A percentile compares a stretch with the other conserved stretches of the same genome.
Conservation (phyloP, 1,140 invertebrate species). For the Lucilia cuprina region DNA sequence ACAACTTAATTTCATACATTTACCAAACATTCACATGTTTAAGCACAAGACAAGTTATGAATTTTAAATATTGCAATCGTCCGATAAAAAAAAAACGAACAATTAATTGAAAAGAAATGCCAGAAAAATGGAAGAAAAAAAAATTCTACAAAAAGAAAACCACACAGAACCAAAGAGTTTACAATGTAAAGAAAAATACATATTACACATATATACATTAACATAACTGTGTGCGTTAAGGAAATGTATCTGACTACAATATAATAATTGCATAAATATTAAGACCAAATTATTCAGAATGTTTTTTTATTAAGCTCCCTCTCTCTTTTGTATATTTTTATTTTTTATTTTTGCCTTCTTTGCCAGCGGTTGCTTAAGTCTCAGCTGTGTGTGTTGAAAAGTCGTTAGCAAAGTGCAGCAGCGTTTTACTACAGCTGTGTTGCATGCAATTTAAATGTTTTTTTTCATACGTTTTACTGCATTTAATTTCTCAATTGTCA, state of each 20-base stretch:
- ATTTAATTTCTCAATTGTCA: conserved; percentile 18
- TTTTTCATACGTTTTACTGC: not conserved
- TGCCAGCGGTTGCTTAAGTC: not conserved
- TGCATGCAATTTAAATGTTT: not conserved
- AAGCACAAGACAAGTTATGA: not conserved
- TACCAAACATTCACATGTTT: not conserved
- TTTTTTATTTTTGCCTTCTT: not conserved
- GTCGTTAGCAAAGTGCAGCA: not conserved
- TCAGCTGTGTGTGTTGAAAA: not conserved
- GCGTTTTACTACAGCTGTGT: not conserved
- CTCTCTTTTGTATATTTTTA: not conserved
- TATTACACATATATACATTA: not conserved
- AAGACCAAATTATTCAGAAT: not conserved
- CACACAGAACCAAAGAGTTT: not conserved
- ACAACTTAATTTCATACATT: not conserved
- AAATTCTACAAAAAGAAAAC: not conserved
- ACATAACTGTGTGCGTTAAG: not conserved
- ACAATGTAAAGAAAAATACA: not conserved
- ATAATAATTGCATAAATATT: conserved; percentile 13
- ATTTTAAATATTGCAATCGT: not conserved
- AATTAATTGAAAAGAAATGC: conserved; percentile 13
- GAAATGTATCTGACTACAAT: not conserved
- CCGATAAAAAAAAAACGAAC: not conserved
- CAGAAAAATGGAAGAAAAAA: not conserved
- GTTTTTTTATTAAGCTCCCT: not conserved